Evolutionary conservation across 2,888 invertebrate species (phyloP), one percentile per base, ranked within the genome.

Genomic region (Drosophila borealis): DNA sequence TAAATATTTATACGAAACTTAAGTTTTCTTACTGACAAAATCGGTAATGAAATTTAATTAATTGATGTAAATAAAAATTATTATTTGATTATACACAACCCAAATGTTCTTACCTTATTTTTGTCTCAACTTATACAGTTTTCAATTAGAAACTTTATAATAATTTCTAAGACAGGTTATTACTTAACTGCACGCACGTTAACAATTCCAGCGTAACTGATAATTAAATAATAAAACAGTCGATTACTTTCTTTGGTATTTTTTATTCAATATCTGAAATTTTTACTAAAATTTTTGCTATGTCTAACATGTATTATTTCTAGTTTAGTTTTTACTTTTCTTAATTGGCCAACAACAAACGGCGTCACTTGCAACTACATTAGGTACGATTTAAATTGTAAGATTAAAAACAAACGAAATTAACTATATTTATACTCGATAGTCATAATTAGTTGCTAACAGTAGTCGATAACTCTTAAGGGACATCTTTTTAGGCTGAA

Each of bases 201-300:
- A 29, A 8, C 29, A 29, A 29, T 8, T 29, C 8, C 29, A 29
- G 2, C 29, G 8, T 8, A 29, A 8, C 8, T 8, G 14, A 39
- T 17, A 6, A 19, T 3, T 10, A 10, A 19, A 36, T 36, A 36
- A n/a, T 8, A 29, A 29, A 44, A 37, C 8, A 17, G 6, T 4
- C 4, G 0, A 0, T 36, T 25, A 37, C 49, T 67, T 89, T 83
- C 88, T 83, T 83, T 83, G 89, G 89, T 84, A 89, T 81, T 81
- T 88, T 80, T 82, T 88, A 87, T 82, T 82, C 74, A 89, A 87
- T 86, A 64, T 73, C 72, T 46, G 79, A 77, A 88, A 89, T 79
- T 89, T 78, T 85, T 65, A 81, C 83, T 83, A 88, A 83, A 88
- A 72, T 78, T 84, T 53, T 69, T 70, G 45, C 89, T 84, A 82